Conservation (phyloP, 2,113 vertebrate genomes). For the Chaetorhynchus papuensis region DNA sequence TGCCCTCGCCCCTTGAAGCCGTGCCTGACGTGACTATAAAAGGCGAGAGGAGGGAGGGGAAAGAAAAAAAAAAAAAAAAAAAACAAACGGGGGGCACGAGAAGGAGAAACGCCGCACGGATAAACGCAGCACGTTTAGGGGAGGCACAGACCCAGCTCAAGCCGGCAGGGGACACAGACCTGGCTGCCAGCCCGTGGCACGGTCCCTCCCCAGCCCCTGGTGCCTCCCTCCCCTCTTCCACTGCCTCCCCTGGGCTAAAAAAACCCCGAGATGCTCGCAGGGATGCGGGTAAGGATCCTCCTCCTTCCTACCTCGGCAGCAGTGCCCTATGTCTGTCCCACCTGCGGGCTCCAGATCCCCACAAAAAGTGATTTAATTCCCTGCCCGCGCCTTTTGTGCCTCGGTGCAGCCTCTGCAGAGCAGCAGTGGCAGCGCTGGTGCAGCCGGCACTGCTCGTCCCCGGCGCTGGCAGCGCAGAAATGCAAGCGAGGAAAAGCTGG, state of each 20-base stretch:
- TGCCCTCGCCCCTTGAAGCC: neutral
- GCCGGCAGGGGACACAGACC: neutral
- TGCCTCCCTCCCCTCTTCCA: neutral
- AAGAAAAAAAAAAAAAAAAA: neutral
- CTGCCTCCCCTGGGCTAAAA: neutral
- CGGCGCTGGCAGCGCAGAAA: neutral
- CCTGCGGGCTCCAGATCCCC: no score
- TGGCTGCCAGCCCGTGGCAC: neutral
- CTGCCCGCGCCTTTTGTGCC: neutral
- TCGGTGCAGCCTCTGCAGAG: neutral
- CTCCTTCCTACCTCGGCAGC: neutral
- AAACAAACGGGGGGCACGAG: neutral
- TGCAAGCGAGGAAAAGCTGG: fast-evolving
- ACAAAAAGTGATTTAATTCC: fast-evolving
- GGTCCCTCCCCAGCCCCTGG: neutral
- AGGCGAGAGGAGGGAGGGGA: neutral
- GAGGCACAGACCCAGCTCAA: neutral
- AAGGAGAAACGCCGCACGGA: neutral
- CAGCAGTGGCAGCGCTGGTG: neutral
- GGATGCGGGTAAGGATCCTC: neutral
- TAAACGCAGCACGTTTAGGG: neutral
- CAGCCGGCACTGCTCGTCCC: neutral
- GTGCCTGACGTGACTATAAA: neutral
- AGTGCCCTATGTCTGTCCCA: neutral
- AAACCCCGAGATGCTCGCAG: fast-evolving